A percentile compares a stretch with the other conserved stretches of the same genome.
phyloP scores from a whole-genome alignment of 2,888 invertebrate species.

The Netelia melanura region DNA sequence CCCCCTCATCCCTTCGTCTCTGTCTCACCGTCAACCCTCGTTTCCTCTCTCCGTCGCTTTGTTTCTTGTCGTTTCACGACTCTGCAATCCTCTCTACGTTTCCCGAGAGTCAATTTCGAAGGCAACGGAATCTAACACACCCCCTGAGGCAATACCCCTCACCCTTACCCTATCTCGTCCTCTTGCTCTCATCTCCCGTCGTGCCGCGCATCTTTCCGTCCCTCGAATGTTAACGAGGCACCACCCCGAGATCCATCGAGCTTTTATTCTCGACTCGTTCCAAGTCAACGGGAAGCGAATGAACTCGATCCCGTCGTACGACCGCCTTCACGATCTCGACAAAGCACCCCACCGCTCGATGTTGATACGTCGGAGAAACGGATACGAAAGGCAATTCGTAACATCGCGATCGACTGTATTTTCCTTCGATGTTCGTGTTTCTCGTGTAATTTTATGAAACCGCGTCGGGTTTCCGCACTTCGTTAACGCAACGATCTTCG shows the following conservation, averaged over 20 bases:
- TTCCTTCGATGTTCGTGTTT: background rate
- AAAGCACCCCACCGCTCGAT: background rate
- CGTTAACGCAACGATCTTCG: constrained; percentile 7
- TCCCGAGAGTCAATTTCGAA: constrained; percentile 49
- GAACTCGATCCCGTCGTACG: constrained; percentile 18
- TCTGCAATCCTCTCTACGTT: constrained; percentile 11
- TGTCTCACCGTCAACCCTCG: constrained; percentile 12
- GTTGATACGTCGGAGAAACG: background rate
- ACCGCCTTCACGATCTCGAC: background rate
- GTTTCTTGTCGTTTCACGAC: constrained; percentile 34
- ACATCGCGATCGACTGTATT: constrained; percentile 12
- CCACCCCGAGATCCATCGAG: constrained; percentile 14
- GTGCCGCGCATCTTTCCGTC: constrained; percentile 22
- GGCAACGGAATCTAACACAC: constrained; percentile 27
- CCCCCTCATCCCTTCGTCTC: constrained; percentile 21
- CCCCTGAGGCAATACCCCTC: constrained; percentile 19
- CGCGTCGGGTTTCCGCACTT: background rate
- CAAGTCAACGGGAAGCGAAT: constrained; percentile 10
- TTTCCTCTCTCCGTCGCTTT: constrained; percentile 22
- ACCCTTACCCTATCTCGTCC: constrained; percentile 5
- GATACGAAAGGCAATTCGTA: background rate
- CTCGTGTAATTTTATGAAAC: background rate
- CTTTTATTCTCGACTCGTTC: constrained; percentile 56
- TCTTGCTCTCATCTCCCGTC: constrained; percentile 30
- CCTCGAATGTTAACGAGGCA: constrained; percentile 66